A percentile compares a stretch with the other conserved stretches of the same genome.
These are phyloP conservation scores for Crotalus viridis DNA, from an alignment of 2,113 vertebrate species.

Conservation along the genomic window DNA sequence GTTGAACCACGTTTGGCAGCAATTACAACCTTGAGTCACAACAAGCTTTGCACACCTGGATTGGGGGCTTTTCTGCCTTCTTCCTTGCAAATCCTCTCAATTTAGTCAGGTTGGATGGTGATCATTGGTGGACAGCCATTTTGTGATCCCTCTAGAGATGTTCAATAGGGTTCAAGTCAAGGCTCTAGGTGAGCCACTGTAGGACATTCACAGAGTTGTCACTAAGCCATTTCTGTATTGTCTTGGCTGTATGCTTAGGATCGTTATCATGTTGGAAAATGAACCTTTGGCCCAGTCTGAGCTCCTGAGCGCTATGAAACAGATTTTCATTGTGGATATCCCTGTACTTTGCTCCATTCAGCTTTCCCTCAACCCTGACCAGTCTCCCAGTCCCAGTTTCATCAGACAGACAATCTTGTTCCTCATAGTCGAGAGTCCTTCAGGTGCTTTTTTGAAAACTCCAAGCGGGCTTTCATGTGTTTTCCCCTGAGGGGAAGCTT, in stretches of 20 bases:
- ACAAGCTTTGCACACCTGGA: background rate
- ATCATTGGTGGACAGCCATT: background rate
- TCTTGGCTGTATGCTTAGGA: background rate
- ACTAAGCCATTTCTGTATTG: background rate
- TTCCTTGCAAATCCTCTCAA: background rate
- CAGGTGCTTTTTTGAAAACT: background rate
- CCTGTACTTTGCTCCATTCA: background rate
- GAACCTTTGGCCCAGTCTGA: background rate
- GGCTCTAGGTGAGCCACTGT: background rate
- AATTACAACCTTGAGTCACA: background rate
- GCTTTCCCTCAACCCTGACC: background rate
- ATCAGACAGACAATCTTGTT: background rate
- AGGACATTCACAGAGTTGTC: background rate
- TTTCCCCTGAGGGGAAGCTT: background rate
- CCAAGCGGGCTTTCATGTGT: background rate
- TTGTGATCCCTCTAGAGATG: background rate
- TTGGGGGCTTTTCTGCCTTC: background rate
- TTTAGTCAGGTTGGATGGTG: background rate
- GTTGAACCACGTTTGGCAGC: background rate
- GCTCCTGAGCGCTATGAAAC: background rate
- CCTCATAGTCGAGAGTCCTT: background rate
- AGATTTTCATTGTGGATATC: background rate
- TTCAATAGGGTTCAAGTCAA: background rate
- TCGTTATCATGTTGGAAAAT: background rate
- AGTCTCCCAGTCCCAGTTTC: background rate